phyloP scores from a whole-genome alignment of 2,113 vertebrate genomes.

The human region DNA sequence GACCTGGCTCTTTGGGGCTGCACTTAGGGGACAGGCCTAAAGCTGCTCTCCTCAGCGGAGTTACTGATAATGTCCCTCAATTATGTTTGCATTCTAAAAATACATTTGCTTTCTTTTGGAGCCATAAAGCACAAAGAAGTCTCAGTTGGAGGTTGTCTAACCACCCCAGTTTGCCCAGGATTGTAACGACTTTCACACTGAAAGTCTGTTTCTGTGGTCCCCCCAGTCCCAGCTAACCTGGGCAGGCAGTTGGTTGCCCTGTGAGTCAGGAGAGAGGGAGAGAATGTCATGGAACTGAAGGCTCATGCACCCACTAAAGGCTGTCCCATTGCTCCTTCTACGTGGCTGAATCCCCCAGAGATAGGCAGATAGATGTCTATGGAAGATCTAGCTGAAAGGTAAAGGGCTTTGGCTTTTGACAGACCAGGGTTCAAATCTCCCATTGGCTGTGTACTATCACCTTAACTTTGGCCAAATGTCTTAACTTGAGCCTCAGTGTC shows the following conservation, averaged over 20 bases:
- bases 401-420: neutral
- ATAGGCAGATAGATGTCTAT: neutral
- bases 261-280: neutral
- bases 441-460: neutral
- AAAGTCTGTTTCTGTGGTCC: neutral
- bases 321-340: neutral
- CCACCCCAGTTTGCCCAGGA: neutral
- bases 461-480: neutral
- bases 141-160: neutral
- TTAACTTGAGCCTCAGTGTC: neutral
- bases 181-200: neutral
- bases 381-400: neutral
- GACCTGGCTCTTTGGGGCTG: neutral
- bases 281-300: neutral
- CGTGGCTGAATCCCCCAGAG: neutral
- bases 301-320: neutral
- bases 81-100: neutral
- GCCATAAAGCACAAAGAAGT: neutral
- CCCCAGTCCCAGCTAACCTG: neutral
- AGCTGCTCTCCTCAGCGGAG: neutral
- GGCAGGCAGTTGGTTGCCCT: neutral
- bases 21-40: neutral
- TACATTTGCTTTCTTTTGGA: conserved; percentile 1
- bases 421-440: neutral
- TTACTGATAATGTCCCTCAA: neutral